A percentile compares a stretch with the other conserved stretches of the same genome.
Evolutionary conservation across 2,797 vertebrate genomes (phyloP).

Genomic region (Gobio occitaniae): DNA sequence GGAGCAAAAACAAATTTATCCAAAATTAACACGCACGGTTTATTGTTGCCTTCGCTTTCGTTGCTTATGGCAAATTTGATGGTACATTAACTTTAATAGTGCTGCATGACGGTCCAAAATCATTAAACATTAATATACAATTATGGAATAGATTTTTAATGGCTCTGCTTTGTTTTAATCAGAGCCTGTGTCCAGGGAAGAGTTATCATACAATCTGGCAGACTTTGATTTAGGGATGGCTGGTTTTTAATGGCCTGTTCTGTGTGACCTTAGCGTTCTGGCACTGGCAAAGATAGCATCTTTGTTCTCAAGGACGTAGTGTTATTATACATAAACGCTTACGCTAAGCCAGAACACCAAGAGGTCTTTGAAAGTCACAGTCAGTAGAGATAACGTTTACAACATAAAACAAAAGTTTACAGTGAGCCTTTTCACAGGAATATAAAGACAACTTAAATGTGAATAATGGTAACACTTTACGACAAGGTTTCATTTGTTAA

Average conservation of each 20-base stretch:
- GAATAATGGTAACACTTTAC: too few species aligned
- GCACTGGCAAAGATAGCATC: conserved; percentile 19
- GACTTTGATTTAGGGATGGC: conserved; percentile 63
- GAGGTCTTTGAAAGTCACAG: conserved; percentile 18
- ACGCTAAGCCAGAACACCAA: not conserved
- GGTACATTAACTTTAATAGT: conserved; percentile 58
- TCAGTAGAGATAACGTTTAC: not conserved
- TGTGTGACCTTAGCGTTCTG: conserved; percentile 60
- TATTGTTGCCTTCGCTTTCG: conserved; percentile 48
- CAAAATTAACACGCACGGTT: conserved; percentile 34
- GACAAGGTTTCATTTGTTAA: too few species aligned
- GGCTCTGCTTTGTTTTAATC: conserved; percentile 70
- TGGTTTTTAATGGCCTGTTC: conserved; percentile 58
- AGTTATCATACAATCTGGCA: conserved; percentile 59
- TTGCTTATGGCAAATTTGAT: conserved; percentile 44
- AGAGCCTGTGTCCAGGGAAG: conserved; percentile 42
- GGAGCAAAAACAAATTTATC: conserved; percentile 12
- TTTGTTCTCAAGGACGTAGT: conserved; percentile 42
- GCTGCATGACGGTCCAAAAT: conserved; percentile 61
- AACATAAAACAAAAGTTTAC: not conserved
- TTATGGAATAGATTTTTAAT: conserved; percentile 69
- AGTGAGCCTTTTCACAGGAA: not conserved
- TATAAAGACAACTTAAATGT: not conserved
- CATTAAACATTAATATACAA: conserved; percentile 63
- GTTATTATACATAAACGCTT: conserved; percentile 18